These are phyloP conservation scores for Myrmecophaga tridactyla DNA, from an alignment of 2,113 vertebrate species.

Conservation along the genomic window DNA sequence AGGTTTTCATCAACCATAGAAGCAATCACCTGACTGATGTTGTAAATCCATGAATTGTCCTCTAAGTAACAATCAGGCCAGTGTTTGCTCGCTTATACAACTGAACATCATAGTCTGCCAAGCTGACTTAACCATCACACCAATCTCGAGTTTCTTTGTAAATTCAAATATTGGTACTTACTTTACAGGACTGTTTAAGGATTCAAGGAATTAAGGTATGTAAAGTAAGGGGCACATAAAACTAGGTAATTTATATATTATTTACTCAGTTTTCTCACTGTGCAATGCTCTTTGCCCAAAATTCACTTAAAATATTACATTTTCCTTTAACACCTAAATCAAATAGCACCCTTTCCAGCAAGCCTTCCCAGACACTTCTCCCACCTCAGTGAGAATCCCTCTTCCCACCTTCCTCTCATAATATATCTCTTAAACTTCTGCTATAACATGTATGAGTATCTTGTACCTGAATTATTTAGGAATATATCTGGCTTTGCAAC, in stretches of 20 bases:
- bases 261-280: neutral
- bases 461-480: conserved; percentile 35
- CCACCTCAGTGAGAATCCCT: neutral
- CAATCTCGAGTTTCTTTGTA: neutral
- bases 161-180: neutral
- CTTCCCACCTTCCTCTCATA: neutral
- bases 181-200: neutral
- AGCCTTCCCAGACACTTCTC: neutral
- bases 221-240: neutral
- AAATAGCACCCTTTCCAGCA: conserved; percentile 7
- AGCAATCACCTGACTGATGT: no score
- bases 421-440: neutral
- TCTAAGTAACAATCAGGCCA: no score
- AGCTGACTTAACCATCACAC: no score
- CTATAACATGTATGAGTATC: neutral
- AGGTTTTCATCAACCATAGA: no score
- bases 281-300: neutral
- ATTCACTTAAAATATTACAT: conserved; percentile 4
- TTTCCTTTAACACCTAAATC: neutral
- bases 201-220: neutral
- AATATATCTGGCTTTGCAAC: neutral
- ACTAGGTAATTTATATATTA: neutral
- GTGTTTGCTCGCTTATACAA: no score
- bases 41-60: no score
- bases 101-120: no score